phyloP scores from a whole-genome alignment of 1,140 invertebrate genomes.

The Hyphantria cunea region DNA sequence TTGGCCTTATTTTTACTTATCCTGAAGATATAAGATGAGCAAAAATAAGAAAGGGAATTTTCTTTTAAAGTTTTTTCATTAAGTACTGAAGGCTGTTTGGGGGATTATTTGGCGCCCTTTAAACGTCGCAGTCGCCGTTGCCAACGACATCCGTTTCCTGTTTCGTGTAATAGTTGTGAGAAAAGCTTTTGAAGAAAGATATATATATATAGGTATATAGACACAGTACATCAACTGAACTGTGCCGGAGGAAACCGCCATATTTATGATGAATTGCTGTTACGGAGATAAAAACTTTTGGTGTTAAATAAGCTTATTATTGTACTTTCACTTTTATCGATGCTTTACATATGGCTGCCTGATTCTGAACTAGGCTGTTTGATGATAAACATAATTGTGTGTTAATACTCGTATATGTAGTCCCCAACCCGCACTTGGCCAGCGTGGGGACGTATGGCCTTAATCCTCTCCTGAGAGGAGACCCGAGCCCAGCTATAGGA shows the following conservation, averaged over 20 bases:
- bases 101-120: slow-evolving; percentile 7
- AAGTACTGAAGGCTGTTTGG: slow-evolving; percentile 9
- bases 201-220: no score
- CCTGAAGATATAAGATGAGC: no score
- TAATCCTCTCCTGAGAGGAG: no score
- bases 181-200: slow-evolving; percentile 28
- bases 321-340: no score
- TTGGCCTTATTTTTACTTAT: no score
- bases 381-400: no score
- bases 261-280: slow-evolving; percentile 8
- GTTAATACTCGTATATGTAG: no score
- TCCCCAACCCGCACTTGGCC: no score
- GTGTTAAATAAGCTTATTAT: not conserved
- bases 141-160: slow-evolving; percentile 33
- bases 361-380: no score
- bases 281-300: not conserved
- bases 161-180: slow-evolving; percentile 39
- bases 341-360: no score
- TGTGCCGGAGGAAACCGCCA: slow-evolving; percentile 1
- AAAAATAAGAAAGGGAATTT: not conserved
- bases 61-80: slow-evolving; percentile 33
- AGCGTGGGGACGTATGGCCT: no score
- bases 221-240: not conserved
- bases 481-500: no score
- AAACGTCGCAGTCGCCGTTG: slow-evolving; percentile 11